phyloP scores from a whole-genome alignment of 2,113 vertebrate species.

The Caranx ignobilis region DNA sequence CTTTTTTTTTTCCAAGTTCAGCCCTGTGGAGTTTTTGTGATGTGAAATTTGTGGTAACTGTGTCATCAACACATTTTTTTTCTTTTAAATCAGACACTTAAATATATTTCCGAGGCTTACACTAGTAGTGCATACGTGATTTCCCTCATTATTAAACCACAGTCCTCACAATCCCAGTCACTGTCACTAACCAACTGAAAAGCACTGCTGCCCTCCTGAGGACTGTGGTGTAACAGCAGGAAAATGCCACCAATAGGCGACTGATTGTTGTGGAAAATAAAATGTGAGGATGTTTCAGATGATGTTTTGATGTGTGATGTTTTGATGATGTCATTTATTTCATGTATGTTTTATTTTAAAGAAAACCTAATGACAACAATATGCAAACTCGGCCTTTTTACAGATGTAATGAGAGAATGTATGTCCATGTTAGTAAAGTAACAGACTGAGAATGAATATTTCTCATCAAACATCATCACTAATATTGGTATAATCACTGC shows the following conservation, averaged over 20 bases:
- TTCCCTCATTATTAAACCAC: background rate
- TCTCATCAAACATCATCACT: background rate
- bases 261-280: background rate
- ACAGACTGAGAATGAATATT: background rate
- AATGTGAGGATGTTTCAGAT: background rate
- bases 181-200: background rate
- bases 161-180: background rate
- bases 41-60: conserved; percentile 1
- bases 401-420: background rate
- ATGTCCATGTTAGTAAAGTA: background rate
- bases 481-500: background rate
- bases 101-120: conserved; percentile 16
- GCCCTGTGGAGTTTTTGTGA: conserved; percentile 10
- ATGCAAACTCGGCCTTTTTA: too few species aligned
- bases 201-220: conserved; percentile 78
- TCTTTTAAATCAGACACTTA: conserved; percentile 18
- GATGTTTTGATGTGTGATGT: background rate
- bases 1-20: conserved; percentile 31
- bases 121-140: conserved; percentile 15
- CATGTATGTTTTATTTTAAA: background rate
- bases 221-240: conserved; percentile 19
- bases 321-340: background rate
- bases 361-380: background rate
- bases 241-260: background rate
- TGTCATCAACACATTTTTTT: conserved; percentile 13